These are phyloP conservation scores for Brachypodius melanocephalos DNA, from an alignment of 2,113 vertebrate species.

Conservation along the genomic window DNA sequence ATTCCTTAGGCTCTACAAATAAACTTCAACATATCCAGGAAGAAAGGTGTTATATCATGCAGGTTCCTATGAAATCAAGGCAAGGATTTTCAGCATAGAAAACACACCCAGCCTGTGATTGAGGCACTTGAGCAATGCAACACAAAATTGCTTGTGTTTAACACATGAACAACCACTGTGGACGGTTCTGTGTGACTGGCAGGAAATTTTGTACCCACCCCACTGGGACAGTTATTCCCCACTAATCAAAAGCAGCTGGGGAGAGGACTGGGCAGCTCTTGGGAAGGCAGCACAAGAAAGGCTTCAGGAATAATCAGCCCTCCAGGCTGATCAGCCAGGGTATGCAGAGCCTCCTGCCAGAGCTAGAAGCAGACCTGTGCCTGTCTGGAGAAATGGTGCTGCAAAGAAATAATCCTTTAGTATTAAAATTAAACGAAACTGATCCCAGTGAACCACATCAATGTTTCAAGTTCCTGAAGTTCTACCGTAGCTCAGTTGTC, in stretches of 20 bases:
- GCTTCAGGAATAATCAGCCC: not conserved
- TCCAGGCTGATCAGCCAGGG: accelerated
- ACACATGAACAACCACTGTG: accelerated
- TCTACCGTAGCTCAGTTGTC: not conserved
- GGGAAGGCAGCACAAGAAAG: accelerated
- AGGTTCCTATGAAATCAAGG: not conserved
- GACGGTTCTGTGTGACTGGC: not conserved
- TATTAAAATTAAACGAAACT: not conserved
- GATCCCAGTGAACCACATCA: not conserved
- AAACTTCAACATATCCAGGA: not conserved
- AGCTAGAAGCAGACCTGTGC: not conserved
- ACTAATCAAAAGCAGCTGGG: not conserved
- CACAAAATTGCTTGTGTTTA: not conserved
- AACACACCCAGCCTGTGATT: not conserved
- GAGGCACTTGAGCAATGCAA: not conserved
- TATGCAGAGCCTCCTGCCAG: accelerated
- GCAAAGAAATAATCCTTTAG: not conserved
- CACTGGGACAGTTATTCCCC: not conserved
- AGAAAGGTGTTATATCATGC: not conserved
- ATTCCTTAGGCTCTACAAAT: not conserved
- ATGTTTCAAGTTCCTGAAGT: not conserved
- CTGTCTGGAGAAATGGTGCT: not conserved
- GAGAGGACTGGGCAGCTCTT: not conserved
- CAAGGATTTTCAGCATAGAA: not conserved
- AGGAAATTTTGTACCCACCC: not conserved